Base-by-base conservation (phyloP, 2,888 invertebrate genomes). In the Pollenia amentaria region DNA sequence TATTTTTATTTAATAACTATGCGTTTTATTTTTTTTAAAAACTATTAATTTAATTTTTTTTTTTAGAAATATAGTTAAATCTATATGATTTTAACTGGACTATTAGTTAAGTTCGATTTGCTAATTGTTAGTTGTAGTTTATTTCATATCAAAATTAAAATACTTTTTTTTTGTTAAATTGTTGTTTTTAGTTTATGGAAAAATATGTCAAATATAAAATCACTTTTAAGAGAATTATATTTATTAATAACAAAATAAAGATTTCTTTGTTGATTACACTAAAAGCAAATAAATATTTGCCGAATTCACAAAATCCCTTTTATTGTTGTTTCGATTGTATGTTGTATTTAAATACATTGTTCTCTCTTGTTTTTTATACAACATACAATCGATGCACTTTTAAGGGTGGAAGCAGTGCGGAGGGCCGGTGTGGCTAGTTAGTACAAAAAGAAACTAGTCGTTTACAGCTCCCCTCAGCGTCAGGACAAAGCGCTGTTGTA, bases 201-300 rank as follows among this genome's bases (percentile, higher is more conserved):
- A 83, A 83, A 88, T 76, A 80, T 75, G 62, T 57, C 40, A 18
- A 44, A 72, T 48, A 40, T 46, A 12, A 46, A 60, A 60, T 62
- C 78, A 60, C 57, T 48, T 64, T 55, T 46, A 62, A 42, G 53
- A 81, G 82, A 84, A 29, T 29, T 29, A 55, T 78, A 83, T 84
- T 87, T 85, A 72, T 80, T 64, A 42, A 55, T 48, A 67, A 67
- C 29, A 65, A 73, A 81, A 73, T 81, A 73, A 73, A 75, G 55
- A 76, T 69, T 67, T 51, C 42, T 67, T 65, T 75, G 70, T 70
- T 81, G 65, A 79, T 62, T 75, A 53, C 73, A 81, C 73, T 65
- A 21, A 73, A 65, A 53, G 53, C 16, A 64, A 64, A 51, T n/a
- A 55, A 4, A n/a, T n/a, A n/a, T n/a, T n/a, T n/a, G n/a, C n/a